Percentiles rank a stretch among this genome's conserved stretches.
Conservation (phyloP, 2,888 invertebrate genomes). For the Ectobius pallidus region DNA sequence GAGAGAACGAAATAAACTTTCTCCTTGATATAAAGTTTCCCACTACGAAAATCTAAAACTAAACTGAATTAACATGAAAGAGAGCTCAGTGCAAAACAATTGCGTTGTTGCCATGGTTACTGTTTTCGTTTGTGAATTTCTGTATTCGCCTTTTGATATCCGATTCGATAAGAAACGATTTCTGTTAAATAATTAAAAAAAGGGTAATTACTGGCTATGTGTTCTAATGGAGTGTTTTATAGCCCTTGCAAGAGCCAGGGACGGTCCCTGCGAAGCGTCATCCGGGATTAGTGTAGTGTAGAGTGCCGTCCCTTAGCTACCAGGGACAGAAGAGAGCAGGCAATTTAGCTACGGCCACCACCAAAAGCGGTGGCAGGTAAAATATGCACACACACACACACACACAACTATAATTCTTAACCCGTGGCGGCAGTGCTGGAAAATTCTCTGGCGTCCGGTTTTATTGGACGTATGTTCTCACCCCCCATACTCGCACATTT, state of each 20-base stretch:
- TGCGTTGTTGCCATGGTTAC: too few relatives aligned
- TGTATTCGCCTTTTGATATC: too few relatives aligned
- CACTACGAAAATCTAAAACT: too few relatives aligned
- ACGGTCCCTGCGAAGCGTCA: constrained; percentile 16
- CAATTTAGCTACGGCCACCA: constrained; percentile 1
- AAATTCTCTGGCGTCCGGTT: constrained; percentile 10
- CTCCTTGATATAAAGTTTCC: too few relatives aligned
- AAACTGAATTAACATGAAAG: too few relatives aligned
- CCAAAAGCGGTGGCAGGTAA: not conserved
- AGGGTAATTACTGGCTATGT: too few relatives aligned
- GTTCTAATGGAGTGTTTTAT: not conserved
- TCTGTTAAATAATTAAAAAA: too few relatives aligned
- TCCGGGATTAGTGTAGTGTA: constrained; percentile 10
- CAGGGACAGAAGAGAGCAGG: too few relatives aligned
- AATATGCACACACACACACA: not conserved
- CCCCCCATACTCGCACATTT: not conserved
- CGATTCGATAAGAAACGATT: too few relatives aligned
- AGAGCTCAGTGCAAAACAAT: too few relatives aligned
- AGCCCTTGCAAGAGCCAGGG: not conserved
- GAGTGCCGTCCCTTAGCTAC: not conserved
- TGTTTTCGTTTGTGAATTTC: too few relatives aligned
- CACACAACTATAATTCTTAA: constrained; percentile 8
- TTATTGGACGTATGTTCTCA: not conserved
- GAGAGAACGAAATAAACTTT: too few relatives aligned
- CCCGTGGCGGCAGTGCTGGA: not conserved